Evolutionary conservation across 2,888 invertebrate genomes (phyloP).

Genomic region (Cybosia mesomella): DNA sequence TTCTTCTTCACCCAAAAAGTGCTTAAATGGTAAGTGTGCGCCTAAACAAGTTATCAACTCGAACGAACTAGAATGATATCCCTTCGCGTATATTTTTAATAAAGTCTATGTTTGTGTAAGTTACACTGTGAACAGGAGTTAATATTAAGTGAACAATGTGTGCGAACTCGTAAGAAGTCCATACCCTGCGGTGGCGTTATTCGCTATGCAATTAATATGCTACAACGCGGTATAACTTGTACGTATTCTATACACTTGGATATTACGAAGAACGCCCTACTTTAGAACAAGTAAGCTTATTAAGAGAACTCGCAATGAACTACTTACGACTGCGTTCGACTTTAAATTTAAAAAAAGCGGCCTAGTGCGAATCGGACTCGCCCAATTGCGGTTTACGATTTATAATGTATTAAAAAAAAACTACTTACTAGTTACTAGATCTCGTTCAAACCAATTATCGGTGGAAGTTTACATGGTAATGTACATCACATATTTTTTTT

Average conservation of each 20-base stretch:
- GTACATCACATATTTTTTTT: too few relatives aligned
- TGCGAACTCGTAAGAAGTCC: conserved; percentile 1
- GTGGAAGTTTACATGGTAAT: too few relatives aligned
- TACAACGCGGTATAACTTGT: neutral
- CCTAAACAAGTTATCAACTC: too few relatives aligned
- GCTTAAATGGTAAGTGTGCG: too few relatives aligned
- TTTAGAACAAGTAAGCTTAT: neutral
- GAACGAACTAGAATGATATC: too few relatives aligned
- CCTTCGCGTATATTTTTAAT: neutral
- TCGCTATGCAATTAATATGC: neutral
- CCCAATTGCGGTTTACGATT: too few relatives aligned
- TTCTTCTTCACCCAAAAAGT: too few relatives aligned
- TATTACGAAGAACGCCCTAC: neutral
- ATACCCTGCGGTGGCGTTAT: conserved; percentile 5
- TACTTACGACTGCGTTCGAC: neutral
- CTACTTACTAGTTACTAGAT: too few relatives aligned
- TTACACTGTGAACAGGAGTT: neutral
- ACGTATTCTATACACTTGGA: neutral
- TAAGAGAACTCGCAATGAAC: neutral
- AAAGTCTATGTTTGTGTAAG: neutral
- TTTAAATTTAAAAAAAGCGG: neutral
- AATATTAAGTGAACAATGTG: conserved; percentile 5
- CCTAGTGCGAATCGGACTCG: too few relatives aligned
- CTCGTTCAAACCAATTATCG: too few relatives aligned
- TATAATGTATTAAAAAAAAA: too few relatives aligned